phyloP scores from a whole-genome alignment of 64 coral and sea anemone species.

The Stichodactyla helianthus region DNA sequence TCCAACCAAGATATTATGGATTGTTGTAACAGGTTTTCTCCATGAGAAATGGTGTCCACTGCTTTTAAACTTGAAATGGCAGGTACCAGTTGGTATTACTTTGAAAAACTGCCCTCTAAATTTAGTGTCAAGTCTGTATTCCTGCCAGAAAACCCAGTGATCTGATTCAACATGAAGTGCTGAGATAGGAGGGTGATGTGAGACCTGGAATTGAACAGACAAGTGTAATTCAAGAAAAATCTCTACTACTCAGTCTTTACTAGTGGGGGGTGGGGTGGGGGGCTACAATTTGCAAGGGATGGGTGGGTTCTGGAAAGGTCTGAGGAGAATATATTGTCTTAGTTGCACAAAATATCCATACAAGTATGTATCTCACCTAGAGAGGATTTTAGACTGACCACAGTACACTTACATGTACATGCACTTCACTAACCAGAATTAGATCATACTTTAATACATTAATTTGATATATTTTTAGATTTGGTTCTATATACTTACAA shows the following conservation, averaged over 20 bases:
- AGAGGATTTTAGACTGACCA: not conserved
- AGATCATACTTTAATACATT: no score
- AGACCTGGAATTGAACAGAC: constrained; percentile 44
- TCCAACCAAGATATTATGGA: constrained; percentile 95
- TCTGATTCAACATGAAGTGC: constrained; percentile 95
- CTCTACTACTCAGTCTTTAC: no score
- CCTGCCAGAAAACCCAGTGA: constrained; percentile 98
- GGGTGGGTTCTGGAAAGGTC: not conserved
- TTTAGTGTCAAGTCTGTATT: constrained; percentile 91
- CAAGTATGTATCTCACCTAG: not conserved
- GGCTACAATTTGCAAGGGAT: no score
- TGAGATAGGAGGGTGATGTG: constrained; percentile 97
- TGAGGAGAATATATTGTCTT: not conserved
- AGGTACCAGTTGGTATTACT: constrained; percentile 85
- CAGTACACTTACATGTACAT: no score
- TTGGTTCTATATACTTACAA: no score
- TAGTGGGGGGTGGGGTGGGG: no score
- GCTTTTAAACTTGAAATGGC: constrained; percentile 93
- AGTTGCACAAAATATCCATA: no score
- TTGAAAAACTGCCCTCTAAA: constrained; percentile 99
- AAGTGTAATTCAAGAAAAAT: not conserved
- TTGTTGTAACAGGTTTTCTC: constrained; percentile 91
- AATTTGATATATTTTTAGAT: no score
- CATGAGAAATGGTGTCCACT: constrained; percentile 92
- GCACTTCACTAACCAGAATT: no score